A percentile compares a stretch with the other conserved stretches of the same genome.
Evolutionary conservation across 2,113 vertebrate genomes (phyloP).

Genomic region (Naja naja): DNA sequence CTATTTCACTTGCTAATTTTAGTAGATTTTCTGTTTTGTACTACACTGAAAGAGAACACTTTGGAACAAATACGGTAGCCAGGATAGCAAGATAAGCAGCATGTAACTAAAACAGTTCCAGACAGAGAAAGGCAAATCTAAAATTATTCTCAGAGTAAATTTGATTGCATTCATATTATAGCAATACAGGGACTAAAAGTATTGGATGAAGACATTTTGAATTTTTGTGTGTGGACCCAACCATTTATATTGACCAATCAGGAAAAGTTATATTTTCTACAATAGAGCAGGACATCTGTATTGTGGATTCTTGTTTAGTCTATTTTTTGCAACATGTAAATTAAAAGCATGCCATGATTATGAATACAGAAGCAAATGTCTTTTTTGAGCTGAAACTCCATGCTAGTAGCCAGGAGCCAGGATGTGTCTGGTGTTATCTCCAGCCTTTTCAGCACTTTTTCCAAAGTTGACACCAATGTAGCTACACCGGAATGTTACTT

Average conservation of each 20-base stretch:
- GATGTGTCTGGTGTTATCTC: neutral
- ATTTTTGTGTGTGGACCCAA: neutral
- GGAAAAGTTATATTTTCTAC: neutral
- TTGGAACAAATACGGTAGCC: neutral
- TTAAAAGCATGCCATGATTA: neutral
- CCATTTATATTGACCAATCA: neutral
- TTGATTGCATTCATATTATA: constrained; percentile 1
- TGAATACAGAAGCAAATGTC: neutral
- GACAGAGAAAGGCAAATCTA: neutral
- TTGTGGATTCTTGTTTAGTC: neutral
- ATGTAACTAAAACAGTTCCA: neutral
- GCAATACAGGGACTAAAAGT: neutral
- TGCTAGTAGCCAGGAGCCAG: neutral
- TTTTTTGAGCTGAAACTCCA: neutral
- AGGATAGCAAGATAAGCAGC: neutral
- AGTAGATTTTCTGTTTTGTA: neutral
- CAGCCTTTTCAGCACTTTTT: neutral
- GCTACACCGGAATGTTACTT: neutral
- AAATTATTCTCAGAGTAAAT: neutral
- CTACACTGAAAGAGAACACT: neutral
- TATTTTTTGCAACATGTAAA: neutral
- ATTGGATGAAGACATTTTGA: neutral
- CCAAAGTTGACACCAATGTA: neutral
- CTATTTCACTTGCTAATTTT: constrained; percentile 14
- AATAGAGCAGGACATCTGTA: neutral